Evolutionary conservation across 2,888 invertebrate genomes (phyloP), one percentile per base, ranked within the genome.

Genomic region (Ecliptopera silaceata): DNA sequence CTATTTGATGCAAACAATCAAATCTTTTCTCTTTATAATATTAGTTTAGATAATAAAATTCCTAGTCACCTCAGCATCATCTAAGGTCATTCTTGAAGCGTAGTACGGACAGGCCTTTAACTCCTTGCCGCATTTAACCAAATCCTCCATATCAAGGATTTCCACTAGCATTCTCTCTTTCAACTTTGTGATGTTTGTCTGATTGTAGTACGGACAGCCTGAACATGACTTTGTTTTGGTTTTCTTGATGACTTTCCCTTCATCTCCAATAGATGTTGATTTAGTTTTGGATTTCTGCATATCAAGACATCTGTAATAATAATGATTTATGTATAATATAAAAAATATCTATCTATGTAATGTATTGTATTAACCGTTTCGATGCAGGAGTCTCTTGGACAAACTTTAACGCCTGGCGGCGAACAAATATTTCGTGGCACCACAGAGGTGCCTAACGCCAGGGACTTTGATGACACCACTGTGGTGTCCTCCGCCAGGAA

Each of bases 81-180:
- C 93, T 20, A 97, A 91, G 3, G 98, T 96, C 76, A 94, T 93
- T 70, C 98, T 93, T 0, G 96, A 93, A 0, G 97, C 96, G 84
- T 99, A 99, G 90, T 99, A 99, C 0, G 99, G 97, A 84, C 99
- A 99, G 0, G 96, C 96, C 62, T 95, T 94, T 45, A 94, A 72
- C 60, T 93, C 88, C 71, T 93, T 93, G 0, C 95, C 97, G 68
- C 88, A 88, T 38, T 85, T 88, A 0, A 96, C 94, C 50, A 98
- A 87, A 71, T 98, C 97, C 81, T 99, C 98, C 70, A 99, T 95
- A 82, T 99, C 98, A 75, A 94, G 90, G 10, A 98, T 94, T 59
- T 96, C 93, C 0, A 92, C 91, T 4, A 97, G 77, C 44, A 94
- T 89, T 50, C 92, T 84, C 66, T 95, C 94, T 68, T 93, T 93